Conservation (phyloP, 2,797 vertebrate genomes). For the Premnoplex brunnescens region DNA sequence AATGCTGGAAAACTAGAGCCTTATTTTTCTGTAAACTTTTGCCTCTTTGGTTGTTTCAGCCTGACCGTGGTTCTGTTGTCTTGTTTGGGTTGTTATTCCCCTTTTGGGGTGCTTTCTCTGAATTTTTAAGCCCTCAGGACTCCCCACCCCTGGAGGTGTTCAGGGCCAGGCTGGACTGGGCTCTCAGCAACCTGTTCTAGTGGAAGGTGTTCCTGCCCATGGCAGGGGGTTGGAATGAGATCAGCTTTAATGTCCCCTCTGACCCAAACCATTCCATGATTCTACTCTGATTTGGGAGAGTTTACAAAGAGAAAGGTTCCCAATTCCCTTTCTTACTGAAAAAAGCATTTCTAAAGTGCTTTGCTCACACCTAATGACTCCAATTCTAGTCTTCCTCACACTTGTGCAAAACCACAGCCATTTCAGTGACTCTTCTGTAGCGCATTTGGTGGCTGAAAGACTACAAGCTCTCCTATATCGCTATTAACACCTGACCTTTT, state of each 20-base stretch:
- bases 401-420: neutral
- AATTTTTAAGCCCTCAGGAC: neutral
- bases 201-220: neutral
- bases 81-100: neutral
- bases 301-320: neutral
- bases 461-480: neutral
- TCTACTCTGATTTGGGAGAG: fast-evolving
- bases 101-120: neutral
- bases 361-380: neutral
- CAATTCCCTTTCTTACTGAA: fast-evolving
- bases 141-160: neutral
- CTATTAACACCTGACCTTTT: neutral
- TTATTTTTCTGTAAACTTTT: neutral
- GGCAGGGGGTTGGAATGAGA: neutral
- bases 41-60: neutral
- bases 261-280: neutral
- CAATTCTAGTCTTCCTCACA: neutral
- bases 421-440: neutral
- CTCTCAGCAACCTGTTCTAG: neutral
- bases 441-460: neutral
- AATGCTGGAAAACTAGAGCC: neutral
- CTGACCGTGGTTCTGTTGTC: fast-evolving
- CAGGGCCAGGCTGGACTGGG: neutral
- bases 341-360: neutral
- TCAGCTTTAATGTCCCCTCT: neutral